These are phyloP conservation scores for Aurelia sp. DNA, from an alignment of 30 jellyfish, hydroid and myxozoan species.

Conservation along the genomic window DNA sequence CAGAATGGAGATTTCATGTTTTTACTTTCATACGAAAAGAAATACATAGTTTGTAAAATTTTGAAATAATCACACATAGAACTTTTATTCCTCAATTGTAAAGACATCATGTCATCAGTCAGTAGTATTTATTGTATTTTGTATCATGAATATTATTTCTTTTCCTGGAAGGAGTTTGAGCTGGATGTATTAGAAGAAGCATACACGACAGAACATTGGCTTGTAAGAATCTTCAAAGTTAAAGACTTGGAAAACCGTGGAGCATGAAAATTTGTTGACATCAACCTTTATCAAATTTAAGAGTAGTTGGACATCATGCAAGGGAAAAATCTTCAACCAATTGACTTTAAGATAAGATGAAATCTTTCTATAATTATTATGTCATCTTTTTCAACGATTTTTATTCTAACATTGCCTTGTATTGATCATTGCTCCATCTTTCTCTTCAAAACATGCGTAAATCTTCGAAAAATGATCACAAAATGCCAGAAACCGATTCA, in stretches of 20 bases:
- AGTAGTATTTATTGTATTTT: too few species aligned
- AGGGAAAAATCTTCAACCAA: not conserved
- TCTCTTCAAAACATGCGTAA: too few species aligned
- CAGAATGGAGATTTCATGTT: too few species aligned
- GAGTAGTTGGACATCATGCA: not conserved
- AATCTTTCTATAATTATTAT: not conserved
- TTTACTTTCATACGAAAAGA: too few species aligned
- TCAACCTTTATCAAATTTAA: not conserved
- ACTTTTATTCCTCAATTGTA: too few species aligned
- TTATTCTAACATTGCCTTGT: too few species aligned
- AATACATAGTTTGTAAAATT: too few species aligned
- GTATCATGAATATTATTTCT: not conserved
- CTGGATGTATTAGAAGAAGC: slow-evolving; percentile 97
- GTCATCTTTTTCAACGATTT: not conserved
- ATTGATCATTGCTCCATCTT: too few species aligned
- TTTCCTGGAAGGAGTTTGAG: slow-evolving; percentile 86
- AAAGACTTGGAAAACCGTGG: slow-evolving; percentile 97
- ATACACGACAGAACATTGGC: slow-evolving; percentile 99
- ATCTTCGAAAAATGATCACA: too few species aligned
- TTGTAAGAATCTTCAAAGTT: slow-evolving; percentile 95
- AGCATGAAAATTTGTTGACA: slow-evolving; percentile 1
- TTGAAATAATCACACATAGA: too few species aligned
- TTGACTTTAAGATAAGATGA: not conserved
- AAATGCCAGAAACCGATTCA: too few species aligned
- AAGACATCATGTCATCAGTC: too few species aligned